Evolutionary conservation across 2,888 invertebrate genomes (phyloP).

Genomic region (Tromatobia lineatoria): DNA sequence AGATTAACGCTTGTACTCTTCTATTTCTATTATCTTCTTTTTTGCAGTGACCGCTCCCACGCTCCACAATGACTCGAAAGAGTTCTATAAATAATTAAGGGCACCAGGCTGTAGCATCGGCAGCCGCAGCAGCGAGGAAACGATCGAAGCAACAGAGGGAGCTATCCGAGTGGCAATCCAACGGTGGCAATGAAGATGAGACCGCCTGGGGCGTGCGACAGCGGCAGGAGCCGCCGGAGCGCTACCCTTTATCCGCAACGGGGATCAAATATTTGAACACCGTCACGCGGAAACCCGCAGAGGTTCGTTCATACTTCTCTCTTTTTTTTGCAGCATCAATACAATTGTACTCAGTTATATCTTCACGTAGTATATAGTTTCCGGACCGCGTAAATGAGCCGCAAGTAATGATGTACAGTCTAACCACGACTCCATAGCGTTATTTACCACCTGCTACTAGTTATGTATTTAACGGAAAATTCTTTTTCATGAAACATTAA

Average conservation of each 20-base stretch:
- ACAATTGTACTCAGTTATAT: neutral
- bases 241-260: slow-evolving; percentile 61
- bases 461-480: neutral
- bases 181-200: slow-evolving; percentile 67
- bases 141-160: slow-evolving; percentile 38
- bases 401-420: slow-evolving; percentile 3
- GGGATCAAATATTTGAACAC: slow-evolving; percentile 68
- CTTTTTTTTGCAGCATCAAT: slow-evolving; percentile 26
- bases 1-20: neutral
- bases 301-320: slow-evolving; percentile 42
- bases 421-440: neutral
- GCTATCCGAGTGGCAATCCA: slow-evolving; percentile 50
- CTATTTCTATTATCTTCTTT: slow-evolving; percentile 18
- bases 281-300: slow-evolving; percentile 57
- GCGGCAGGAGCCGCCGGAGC: slow-evolving; percentile 62
- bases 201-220: slow-evolving; percentile 63
- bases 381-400: neutral
- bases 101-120: slow-evolving; percentile 2
- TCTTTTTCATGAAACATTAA: no score
- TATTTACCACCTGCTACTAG: neutral
- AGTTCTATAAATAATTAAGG: slow-evolving; percentile 58
- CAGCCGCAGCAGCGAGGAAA: slow-evolving; percentile 28
- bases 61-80: slow-evolving; percentile 19
- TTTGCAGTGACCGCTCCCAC: slow-evolving; percentile 34
- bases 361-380: slow-evolving; percentile 12